Evolutionary conservation across 2,888 invertebrate species (phyloP).

Genomic region (Eilema sororculum): DNA sequence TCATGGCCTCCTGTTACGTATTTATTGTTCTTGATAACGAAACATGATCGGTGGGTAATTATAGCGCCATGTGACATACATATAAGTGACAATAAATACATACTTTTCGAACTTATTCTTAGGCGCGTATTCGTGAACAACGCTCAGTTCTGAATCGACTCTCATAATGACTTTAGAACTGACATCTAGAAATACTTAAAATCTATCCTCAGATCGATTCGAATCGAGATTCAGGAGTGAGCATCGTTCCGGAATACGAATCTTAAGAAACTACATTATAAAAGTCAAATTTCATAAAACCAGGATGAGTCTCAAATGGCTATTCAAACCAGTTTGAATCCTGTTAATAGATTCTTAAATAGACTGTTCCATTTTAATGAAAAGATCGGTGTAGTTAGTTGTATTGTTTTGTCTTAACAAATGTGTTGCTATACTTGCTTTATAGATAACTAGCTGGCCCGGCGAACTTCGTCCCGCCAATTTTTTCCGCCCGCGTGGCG

Average conservation of each 20-base stretch:
- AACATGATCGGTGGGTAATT: slow-evolving; percentile 52
- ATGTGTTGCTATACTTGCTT: too few relatives aligned
- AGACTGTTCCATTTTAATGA: background rate
- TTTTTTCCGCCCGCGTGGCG: too few relatives aligned
- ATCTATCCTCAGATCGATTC: too few relatives aligned
- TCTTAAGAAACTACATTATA: background rate
- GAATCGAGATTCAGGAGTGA: too few relatives aligned
- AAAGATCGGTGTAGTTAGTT: background rate
- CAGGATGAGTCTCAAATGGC: background rate
- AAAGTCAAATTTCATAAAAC: background rate
- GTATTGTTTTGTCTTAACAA: too few relatives aligned
- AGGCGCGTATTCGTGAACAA: background rate
- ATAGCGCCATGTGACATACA: slow-evolving; percentile 42
- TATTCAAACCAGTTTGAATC: background rate
- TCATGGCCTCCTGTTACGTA: slow-evolving; percentile 66
- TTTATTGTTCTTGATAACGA: slow-evolving; percentile 63
- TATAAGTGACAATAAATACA: slow-evolving; percentile 16
- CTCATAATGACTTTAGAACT: too few relatives aligned
- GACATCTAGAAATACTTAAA: too few relatives aligned
- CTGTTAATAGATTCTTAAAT: background rate
- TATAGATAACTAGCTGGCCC: too few relatives aligned
- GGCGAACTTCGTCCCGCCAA: too few relatives aligned
- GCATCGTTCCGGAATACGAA: too few relatives aligned
- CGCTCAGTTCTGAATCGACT: too few relatives aligned
- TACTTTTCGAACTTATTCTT: background rate